These are phyloP conservation scores for Agrenia bidenticulata DNA, from an alignment of 2,888 invertebrate genomes.

Conservation along the genomic window DNA sequence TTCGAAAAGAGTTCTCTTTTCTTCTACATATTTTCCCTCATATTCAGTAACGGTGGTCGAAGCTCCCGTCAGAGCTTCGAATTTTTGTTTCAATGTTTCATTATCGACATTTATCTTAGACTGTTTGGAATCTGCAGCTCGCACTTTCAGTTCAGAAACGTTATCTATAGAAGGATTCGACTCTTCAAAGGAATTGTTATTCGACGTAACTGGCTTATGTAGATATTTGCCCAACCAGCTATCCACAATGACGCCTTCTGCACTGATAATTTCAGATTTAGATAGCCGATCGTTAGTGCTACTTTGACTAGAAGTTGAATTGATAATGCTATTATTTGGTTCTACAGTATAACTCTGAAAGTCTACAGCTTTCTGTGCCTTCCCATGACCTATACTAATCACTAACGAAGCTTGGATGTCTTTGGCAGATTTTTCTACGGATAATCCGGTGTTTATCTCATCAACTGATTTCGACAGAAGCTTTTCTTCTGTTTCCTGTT, in stretches of 20 bases:
- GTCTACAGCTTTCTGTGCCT: too few species aligned
- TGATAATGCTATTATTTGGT: too few species aligned
- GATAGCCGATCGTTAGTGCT: not conserved
- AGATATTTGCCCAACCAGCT: slow-evolving; percentile 33
- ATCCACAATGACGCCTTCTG: slow-evolving; percentile 15
- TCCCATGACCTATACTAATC: slow-evolving; percentile 5
- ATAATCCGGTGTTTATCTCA: not conserved
- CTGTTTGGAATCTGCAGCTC: too few species aligned
- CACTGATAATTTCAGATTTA: not conserved
- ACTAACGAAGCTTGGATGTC: not conserved
- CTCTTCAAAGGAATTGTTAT: not conserved
- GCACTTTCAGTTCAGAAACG: too few species aligned
- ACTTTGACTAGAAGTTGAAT: too few species aligned
- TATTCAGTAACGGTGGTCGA: too few species aligned
- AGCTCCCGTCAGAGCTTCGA: too few species aligned
- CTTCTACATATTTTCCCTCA: slow-evolving; percentile 9
- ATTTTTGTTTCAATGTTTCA: too few species aligned
- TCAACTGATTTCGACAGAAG: not conserved
- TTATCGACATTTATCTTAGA: too few species aligned
- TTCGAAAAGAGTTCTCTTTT: slow-evolving; percentile 22
- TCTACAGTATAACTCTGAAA: too few species aligned
- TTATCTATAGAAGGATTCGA: too few species aligned
- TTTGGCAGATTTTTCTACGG: not conserved
- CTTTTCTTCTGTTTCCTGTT: not conserved
- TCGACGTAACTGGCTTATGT: not conserved